Percentiles rank a stretch among this genome's conserved stretches.
phyloP scores from a whole-genome alignment of 2,797 vertebrate species.

The Hafferia zeledoni region DNA sequence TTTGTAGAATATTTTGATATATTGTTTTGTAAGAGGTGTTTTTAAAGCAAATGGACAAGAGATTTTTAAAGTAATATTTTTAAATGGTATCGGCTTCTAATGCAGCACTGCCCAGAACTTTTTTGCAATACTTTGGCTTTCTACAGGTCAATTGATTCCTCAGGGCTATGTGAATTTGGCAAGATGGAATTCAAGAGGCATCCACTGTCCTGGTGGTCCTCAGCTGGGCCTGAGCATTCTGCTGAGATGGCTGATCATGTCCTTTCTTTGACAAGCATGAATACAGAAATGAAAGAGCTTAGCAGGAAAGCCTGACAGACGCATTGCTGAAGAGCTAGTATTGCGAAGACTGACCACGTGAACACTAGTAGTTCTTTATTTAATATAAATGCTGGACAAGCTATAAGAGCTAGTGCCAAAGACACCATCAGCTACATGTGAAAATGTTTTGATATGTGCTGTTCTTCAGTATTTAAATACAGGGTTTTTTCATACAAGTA shows the following conservation, averaged over 20 bases:
- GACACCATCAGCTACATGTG: neutral
- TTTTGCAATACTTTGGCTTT: neutral
- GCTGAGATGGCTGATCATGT: fast-evolving
- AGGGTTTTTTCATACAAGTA: neutral
- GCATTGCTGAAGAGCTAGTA: neutral
- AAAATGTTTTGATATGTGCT: neutral
- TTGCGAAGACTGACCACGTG: neutral
- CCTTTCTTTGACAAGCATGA: neutral
- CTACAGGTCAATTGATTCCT: neutral
- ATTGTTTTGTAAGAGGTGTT: neutral
- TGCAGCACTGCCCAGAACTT: neutral
- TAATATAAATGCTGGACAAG: neutral
- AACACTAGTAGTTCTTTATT: neutral
- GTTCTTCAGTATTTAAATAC: neutral
- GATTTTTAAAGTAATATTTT: neutral
- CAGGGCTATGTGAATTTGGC: neutral
- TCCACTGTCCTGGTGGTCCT: neutral
- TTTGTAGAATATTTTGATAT: neutral
- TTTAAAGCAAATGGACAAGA: neutral
- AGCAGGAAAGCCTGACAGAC: neutral
- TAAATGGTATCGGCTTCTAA: neutral
- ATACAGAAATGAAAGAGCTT: neutral
- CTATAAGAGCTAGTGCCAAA: neutral
- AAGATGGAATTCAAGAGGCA: neutral
- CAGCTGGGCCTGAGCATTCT: neutral